These are phyloP conservation scores for Enteromius treurensis DNA, from an alignment of 2,797 vertebrate species.

Conservation along the genomic window DNA sequence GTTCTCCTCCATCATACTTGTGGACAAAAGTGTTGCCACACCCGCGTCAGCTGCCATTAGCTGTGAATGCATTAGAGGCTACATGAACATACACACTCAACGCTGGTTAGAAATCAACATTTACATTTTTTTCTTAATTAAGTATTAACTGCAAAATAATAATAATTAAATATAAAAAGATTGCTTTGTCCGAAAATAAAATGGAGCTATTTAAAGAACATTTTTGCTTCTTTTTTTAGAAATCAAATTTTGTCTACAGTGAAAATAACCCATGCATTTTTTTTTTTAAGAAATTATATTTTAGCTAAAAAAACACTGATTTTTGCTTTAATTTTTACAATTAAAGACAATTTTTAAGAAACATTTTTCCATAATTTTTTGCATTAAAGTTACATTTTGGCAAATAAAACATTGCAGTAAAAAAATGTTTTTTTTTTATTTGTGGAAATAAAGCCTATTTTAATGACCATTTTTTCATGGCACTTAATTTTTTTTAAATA, in stretches of 20 bases:
- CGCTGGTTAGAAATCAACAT: background rate
- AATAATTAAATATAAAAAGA: background rate
- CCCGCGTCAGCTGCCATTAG: slow-evolving; percentile 37
- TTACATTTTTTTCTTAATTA: background rate
- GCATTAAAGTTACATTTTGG: too few species aligned
- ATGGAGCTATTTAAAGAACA: too few species aligned
- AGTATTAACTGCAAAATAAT: background rate
- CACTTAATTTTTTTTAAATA: too few species aligned
- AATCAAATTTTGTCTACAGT: too few species aligned
- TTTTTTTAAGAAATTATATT: too few species aligned
- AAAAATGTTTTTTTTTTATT: too few species aligned
- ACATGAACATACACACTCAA: background rate
- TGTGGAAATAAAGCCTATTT: background rate
- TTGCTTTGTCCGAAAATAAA: background rate
- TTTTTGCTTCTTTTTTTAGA: too few species aligned
- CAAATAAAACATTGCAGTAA: too few species aligned
- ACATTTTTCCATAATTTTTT: too few species aligned
- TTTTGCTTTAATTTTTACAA: too few species aligned
- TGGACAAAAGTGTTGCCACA: slow-evolving; percentile 57
- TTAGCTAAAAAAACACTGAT: too few species aligned
- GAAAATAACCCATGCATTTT: too few species aligned
- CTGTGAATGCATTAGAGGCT: slow-evolving; percentile 35
- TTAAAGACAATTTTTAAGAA: background rate
- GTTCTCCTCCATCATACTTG: slow-evolving; percentile 62
- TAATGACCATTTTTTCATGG: background rate